Base-by-base conservation (phyloP, 2,113 vertebrate species). In the Periophthalmus modestus region DNA sequence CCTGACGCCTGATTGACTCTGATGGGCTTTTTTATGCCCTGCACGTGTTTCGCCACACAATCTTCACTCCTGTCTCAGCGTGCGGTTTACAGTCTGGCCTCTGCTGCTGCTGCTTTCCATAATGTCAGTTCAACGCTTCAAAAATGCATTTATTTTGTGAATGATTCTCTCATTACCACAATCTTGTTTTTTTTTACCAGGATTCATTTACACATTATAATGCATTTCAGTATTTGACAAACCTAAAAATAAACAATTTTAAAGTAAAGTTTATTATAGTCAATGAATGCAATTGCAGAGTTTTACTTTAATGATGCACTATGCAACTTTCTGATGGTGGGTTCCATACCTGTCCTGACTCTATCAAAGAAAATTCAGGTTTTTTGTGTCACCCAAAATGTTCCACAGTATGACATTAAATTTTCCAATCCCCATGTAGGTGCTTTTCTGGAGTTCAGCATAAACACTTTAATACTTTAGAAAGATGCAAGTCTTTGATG, bases 1-100 rank as follows among this genome's bases (percentile, higher is more conserved):
- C 79, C 86, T 79, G 81, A 81, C 54, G 84, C 72, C 87, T 93
- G 92, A 93, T 93, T 90, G 91, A 91, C 92, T 90, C 83, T 87
- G 88, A 94, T 92, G 90, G 87, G 73, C 79, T 89, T 87, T 93
- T 90, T 91, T 86, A 88, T 80, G 46, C 85, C 68, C 82, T 77
- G 86, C 89, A 89, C 86, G 83, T 93, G 92, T 89, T 92, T 86
- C 36, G 59, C 84, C 71, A 82, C 73, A 77, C 71, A 24, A 63
- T 33, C 74, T 71, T 73, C 48, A 36, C 87, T 80, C 16, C 87
- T 75, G 78, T 83, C 89, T 88, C 91, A 90, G 82, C 85, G 67
- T 82, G 67, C 72, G 28, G 68, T 74, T 80, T 71, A 68, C 24
- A 59, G 57, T 58, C 76, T 70, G 79, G 79, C 67, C 67, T 84